Evolutionary conservation across 2,888 invertebrate genomes (phyloP), one percentile per base, ranked within the genome.

Genomic region (Andrena dorsata): DNA sequence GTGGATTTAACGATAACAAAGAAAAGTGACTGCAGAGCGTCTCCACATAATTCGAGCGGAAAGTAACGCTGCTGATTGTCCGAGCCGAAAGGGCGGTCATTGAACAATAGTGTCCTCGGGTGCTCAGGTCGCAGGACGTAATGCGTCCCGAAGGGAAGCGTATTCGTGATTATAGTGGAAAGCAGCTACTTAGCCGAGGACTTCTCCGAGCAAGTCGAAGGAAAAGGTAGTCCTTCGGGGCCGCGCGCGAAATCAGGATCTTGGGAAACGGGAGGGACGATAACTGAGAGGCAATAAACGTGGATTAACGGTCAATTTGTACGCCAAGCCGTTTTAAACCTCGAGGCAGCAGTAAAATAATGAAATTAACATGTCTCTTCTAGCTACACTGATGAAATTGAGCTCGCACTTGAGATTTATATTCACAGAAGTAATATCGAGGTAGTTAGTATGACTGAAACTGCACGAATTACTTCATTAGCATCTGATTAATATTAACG

Each of bases 161-260:
- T 71, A 88, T 80, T 79, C 80, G 77, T 86, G 86, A 87, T 88
- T 83, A 79, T 78, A 61, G 74, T 58, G 79, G 79, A 83, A 73
- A 79, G 65, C 80, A 65, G 83, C 79, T 75, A 83, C 86, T 79
- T 83, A 83, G 83, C 72, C 75, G 74, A 56, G 75, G 80, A 86
- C 64, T 83, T 80, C 51, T 75, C 61, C 51, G 56, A 64, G 71
- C 32, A 69, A 74, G 74, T 74, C 80, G 76, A 80, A 72, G 84
- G 61, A 72, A 78, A 78, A 61, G 75, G 51, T 78, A 20, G 35
- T 47, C 66, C 69, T 71, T 51, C 47, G 74, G 68, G 63, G 70
- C 32, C 61, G 51, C 30, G 20, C 41, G 71, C 35, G 68, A 75
- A 75, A 77, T 73, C 65, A 68, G 49, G 58, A 58, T 58, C 68